Evolutionary conservation across 2,113 vertebrate species (phyloP).

Genomic region (Philantomba maxwellii): DNA sequence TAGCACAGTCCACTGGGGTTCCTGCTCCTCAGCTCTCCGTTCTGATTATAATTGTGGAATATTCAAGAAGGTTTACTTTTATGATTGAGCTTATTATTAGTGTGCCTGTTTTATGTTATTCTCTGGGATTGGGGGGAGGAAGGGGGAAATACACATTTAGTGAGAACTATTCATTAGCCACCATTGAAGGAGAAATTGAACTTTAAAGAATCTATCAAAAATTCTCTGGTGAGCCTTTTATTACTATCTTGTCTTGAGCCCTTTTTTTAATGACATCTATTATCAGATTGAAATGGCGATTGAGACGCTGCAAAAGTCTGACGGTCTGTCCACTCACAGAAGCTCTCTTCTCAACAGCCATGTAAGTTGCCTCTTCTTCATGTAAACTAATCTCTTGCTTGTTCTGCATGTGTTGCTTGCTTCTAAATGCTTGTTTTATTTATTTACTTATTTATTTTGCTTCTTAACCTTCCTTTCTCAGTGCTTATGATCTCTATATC

Average conservation of each 20-base stretch:
- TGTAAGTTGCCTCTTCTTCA: conserved; percentile 88
- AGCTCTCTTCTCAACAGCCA: conserved; percentile 91
- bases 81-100: conserved; percentile 46
- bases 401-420: conserved; percentile 84
- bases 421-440: conserved; percentile 82
- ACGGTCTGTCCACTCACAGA: conserved; percentile 89
- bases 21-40: conserved; percentile 31
- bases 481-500: conserved; percentile 70
- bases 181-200: conserved; percentile 69
- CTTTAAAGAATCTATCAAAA: conserved; percentile 77
- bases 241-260: conserved; percentile 88
- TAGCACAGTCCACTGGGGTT: conserved; percentile 27
- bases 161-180: conserved; percentile 60
- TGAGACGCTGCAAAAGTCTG: conserved; percentile 91
- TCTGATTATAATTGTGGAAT: conserved; percentile 54
- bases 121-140: conserved; percentile 29
- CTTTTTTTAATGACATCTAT: conserved; percentile 90
- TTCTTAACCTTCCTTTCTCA: conserved; percentile 77
- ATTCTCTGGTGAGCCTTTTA: conserved; percentile 85
- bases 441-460: conserved; percentile 77
- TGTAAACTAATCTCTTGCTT: conserved; percentile 81
- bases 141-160: conserved; percentile 29
- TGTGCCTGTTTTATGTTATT: conserved; percentile 61
- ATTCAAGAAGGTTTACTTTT: conserved; percentile 56
- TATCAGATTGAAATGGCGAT: conserved; percentile 92